Evolutionary conservation across 1,140 invertebrate species (phyloP).

Genomic region (Steinernema khuongi): DNA sequence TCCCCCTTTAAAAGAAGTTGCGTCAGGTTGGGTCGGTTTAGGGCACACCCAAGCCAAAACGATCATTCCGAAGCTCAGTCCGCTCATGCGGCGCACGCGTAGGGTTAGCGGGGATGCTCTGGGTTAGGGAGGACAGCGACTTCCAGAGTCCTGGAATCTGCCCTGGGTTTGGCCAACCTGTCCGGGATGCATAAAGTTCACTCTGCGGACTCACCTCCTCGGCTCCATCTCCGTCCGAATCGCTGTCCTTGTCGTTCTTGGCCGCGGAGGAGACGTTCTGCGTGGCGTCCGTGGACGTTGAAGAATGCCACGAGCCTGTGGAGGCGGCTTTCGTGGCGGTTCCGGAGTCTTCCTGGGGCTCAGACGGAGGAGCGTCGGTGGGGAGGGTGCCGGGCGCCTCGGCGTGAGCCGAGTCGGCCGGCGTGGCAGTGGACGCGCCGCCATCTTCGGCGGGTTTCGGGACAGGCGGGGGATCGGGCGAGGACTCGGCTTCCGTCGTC

Average conservation of each 20-base stretch:
- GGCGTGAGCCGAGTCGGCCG: too few relatives aligned
- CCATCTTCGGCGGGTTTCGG: too few relatives aligned
- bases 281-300: constrained; percentile 8
- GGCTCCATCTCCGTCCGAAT: constrained; percentile 49
- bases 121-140: too few relatives aligned
- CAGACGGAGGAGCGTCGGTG: neutral
- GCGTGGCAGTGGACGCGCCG: too few relatives aligned
- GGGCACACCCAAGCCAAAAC: neutral
- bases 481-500: neutral
- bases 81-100: neutral
- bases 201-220: constrained; percentile 42
- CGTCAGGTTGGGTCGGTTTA: neutral
- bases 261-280: neutral
- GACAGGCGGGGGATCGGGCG: neutral
- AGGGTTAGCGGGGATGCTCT: too few relatives aligned
- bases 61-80: neutral
- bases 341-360: neutral
- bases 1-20: constrained; percentile 11
- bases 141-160: too few relatives aligned
- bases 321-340: neutral
- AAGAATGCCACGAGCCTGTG: neutral
- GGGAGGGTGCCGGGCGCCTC: neutral
- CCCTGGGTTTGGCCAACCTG: too few relatives aligned
- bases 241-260: constrained; percentile 39
- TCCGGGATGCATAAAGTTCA: too few relatives aligned